Percentiles rank a stretch among this genome's conserved stretches.
phyloP scores from a whole-genome alignment of 1,140 invertebrate species.

The Phymorhynchus buccinoides region DNA sequence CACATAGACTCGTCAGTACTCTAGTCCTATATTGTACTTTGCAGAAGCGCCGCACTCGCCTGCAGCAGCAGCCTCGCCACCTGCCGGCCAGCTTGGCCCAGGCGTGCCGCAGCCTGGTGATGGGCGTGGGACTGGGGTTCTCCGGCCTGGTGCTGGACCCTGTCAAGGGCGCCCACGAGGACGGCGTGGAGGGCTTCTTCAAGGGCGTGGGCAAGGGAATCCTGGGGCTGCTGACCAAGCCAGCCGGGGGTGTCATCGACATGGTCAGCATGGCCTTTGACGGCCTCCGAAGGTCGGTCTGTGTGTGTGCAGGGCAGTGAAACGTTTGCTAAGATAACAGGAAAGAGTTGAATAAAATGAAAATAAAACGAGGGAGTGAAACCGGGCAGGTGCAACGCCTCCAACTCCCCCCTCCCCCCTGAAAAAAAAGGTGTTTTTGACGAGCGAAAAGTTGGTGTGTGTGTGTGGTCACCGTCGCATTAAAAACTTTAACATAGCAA shows the following conservation, averaged over 20 bases:
- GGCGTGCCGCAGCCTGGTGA: conserved; percentile 78
- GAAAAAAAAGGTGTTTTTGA: too few relatives aligned
- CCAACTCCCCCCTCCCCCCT: too few relatives aligned
- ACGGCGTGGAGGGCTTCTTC: conserved; percentile 82
- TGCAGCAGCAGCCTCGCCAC: conserved; percentile 76
- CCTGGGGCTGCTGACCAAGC: conserved; percentile 78
- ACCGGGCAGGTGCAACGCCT: too few relatives aligned
- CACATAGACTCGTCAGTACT: too few relatives aligned
- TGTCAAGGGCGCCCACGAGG: conserved; percentile 79
- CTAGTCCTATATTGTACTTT: background rate
- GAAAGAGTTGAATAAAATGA: too few relatives aligned
- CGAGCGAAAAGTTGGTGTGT: too few relatives aligned
- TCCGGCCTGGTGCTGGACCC: conserved; percentile 82
- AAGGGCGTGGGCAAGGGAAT: conserved; percentile 80
- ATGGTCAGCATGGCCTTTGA: conserved; percentile 81
- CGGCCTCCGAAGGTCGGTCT: conserved; percentile 79
- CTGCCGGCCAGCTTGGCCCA: conserved; percentile 77
- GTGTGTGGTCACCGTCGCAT: too few relatives aligned
- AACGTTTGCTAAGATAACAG: too few relatives aligned
- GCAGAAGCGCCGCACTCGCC: conserved; percentile 73
- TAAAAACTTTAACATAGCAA: too few relatives aligned
- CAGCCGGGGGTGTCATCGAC: conserved; percentile 78
- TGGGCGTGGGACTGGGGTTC: conserved; percentile 80
- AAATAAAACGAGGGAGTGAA: too few relatives aligned
- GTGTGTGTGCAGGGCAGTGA: background rate